Evolutionary conservation across 2,113 vertebrate genomes (phyloP).

Genomic region (Suricata suricatta): DNA sequence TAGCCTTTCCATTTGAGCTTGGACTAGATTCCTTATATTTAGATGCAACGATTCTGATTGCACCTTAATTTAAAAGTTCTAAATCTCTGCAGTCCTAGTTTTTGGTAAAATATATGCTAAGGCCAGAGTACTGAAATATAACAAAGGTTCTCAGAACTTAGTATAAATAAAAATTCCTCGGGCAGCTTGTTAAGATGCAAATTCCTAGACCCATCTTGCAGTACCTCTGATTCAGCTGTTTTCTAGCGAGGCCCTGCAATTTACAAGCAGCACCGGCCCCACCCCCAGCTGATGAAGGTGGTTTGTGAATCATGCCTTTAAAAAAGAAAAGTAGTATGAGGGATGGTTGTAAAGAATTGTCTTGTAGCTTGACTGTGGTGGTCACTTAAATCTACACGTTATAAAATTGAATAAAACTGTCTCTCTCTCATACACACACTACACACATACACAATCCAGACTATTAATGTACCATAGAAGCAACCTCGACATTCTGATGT

Average conservation of each 20-base stretch:
- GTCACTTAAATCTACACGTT: neutral
- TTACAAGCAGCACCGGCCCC: neutral
- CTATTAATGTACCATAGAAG: neutral
- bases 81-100: constrained; percentile 3
- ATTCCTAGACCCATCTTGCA: neutral
- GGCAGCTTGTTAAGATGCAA: neutral
- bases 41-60: constrained; percentile 24
- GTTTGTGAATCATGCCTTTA: neutral
- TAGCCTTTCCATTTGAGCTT: neutral
- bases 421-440: neutral
- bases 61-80: constrained; percentile 16
- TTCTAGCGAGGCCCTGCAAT: neutral
- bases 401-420: neutral
- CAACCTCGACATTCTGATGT: neutral
- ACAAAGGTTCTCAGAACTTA: neutral
- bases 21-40: neutral
- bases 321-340: neutral
- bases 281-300: neutral
- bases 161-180: neutral
- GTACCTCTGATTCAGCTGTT: neutral
- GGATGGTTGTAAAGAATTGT: neutral
- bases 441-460: neutral
- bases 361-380: neutral
- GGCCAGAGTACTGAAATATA: neutral
- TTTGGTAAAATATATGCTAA: constrained; percentile 20